phyloP scores from a whole-genome alignment of 2,888 invertebrate genomes.

The Cheilosia urbana region DNA sequence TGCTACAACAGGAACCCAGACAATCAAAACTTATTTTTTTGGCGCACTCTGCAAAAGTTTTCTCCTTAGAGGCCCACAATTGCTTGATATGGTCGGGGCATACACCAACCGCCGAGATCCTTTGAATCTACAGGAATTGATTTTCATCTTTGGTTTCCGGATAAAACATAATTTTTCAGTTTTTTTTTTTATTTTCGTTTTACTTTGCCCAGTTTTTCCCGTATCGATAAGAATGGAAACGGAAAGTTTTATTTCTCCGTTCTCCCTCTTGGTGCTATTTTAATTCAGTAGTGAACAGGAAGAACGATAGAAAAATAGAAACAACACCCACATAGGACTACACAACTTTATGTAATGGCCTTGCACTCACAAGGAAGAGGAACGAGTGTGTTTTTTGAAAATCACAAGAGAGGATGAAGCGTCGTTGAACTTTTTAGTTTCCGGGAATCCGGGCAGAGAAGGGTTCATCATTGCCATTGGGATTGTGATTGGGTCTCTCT shows the following conservation, averaged over 20 bases:
- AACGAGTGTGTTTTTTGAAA: conserved; percentile 10
- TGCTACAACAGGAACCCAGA: conserved; percentile 47
- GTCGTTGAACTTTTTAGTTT: conserved; percentile 27
- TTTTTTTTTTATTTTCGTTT: conserved; percentile 27
- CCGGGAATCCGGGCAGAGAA: conserved; percentile 1
- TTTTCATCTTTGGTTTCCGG: conserved; percentile 53
- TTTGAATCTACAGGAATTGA: conserved; percentile 33
- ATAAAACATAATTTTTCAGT: conserved; percentile 58
- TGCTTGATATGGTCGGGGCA: conserved; percentile 25
- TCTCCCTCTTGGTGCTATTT: conserved; percentile 64
- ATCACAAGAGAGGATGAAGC: conserved; percentile 33
- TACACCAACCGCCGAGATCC: not conserved
- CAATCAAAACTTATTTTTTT: conserved; percentile 68
- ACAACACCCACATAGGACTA: not conserved
- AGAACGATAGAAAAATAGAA: conserved; percentile 32
- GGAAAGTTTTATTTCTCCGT: conserved; percentile 65
- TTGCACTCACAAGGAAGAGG: conserved; percentile 20
- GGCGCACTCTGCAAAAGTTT: conserved; percentile 39
- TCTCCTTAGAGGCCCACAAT: conserved; percentile 47
- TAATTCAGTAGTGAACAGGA: conserved; percentile 64
- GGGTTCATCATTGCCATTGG: no score
- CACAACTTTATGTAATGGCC: conserved; percentile 50
- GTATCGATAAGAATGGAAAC: conserved; percentile 63
- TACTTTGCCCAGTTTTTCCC: not conserved
- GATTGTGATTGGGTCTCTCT: not conserved